These are phyloP conservation scores for Cathartes aura DNA, from an alignment of 2,113 vertebrate genomes.

Conservation along the genomic window DNA sequence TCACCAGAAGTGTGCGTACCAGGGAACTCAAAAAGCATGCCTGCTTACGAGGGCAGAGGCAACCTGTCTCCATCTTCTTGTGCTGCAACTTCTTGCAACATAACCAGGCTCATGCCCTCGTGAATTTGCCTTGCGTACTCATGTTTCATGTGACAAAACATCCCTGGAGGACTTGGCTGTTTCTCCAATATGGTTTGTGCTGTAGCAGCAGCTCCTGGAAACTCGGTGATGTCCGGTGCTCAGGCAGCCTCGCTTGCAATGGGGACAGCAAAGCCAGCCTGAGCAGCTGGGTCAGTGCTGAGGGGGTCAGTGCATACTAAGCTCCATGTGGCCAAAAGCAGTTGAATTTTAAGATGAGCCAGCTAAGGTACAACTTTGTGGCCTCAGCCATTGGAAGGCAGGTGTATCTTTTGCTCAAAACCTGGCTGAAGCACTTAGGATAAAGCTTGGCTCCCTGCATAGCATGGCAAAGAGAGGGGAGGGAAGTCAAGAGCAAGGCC, in stretches of 20 bases:
- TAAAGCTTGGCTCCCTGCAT: neutral
- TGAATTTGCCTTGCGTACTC: neutral
- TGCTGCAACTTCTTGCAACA: neutral
- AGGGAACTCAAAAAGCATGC: neutral
- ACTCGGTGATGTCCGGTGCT: fast-evolving
- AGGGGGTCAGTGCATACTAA: neutral
- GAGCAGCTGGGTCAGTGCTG: neutral
- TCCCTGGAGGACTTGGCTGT: neutral
- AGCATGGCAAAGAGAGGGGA: neutral
- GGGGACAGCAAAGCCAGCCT: neutral
- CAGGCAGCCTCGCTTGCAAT: fast-evolving
- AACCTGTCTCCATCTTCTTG: neutral
- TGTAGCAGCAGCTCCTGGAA: neutral
- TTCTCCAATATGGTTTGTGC: neutral
- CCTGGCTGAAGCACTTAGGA: neutral
- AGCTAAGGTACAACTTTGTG: neutral
- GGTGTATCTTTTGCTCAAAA: neutral
- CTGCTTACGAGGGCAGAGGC: neutral
- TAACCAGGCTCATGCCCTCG: fast-evolving
- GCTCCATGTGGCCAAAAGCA: neutral
- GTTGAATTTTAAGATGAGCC: neutral
- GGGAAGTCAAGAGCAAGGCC: neutral
- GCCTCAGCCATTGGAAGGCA: neutral
- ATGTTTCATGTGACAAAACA: neutral
- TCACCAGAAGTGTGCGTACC: neutral